Conservation (phyloP, 1,140 invertebrate species). For the Nebria ingens region DNA sequence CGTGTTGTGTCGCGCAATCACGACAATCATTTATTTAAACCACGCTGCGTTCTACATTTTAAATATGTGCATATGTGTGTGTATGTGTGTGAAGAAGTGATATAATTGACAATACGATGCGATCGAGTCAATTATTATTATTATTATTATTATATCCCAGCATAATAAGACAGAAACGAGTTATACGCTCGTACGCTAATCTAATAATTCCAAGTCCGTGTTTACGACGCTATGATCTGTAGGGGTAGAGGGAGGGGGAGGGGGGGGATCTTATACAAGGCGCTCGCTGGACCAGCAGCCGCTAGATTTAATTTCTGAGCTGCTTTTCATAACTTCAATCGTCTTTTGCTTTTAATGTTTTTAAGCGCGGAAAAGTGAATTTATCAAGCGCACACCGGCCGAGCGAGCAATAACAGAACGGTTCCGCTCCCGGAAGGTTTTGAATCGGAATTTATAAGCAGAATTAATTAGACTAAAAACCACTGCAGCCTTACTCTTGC, state of each 20-base stretch:
- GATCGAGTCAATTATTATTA: too few relatives aligned
- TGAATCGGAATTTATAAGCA: slow-evolving; percentile 41
- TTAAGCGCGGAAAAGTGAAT: slow-evolving; percentile 36
- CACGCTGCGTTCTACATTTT: not conserved
- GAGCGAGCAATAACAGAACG: slow-evolving; percentile 28
- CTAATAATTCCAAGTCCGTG: slow-evolving; percentile 31
- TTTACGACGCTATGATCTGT: slow-evolving; percentile 8
- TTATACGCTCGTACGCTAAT: slow-evolving; percentile 26
- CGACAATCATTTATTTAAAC: not conserved
- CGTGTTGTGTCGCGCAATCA: not conserved
- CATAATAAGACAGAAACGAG: too few relatives aligned
- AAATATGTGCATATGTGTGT: too few relatives aligned
- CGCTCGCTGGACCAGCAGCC: slow-evolving; percentile 21
- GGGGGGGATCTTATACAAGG: too few relatives aligned
- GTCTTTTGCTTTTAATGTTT: slow-evolving; percentile 36
- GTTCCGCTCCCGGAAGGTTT: slow-evolving; percentile 14
- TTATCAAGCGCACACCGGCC: slow-evolving; percentile 36
- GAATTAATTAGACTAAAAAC: slow-evolving; percentile 42
- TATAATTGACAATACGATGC: too few relatives aligned
- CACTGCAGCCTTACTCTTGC: slow-evolving; percentile 31
- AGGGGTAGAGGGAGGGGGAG: too few relatives aligned
- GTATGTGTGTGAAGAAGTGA: too few relatives aligned
- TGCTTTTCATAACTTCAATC: slow-evolving; percentile 36
- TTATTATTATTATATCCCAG: too few relatives aligned
- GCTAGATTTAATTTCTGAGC: slow-evolving; percentile 34